Base-by-base conservation (phyloP, 2,888 invertebrate species). In the Hipparchia sbordonii region DNA sequence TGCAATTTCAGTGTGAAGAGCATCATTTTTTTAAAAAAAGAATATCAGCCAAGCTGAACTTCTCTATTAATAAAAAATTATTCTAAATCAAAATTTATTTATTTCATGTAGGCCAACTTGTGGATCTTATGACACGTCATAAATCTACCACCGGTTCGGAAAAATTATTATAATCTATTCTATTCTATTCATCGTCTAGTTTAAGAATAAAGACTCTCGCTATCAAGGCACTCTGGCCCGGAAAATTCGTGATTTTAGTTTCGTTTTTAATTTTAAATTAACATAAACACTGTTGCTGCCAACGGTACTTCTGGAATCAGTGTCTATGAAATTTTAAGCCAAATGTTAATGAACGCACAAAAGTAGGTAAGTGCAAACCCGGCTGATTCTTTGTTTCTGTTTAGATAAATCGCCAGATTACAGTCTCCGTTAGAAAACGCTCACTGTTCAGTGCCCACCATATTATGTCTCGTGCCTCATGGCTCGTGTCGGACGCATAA, bases 311-410 rank as follows among this genome's bases (percentile, higher is more conserved):
- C 52, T 52, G 10, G 13, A 70, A 61, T 39, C 70, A 73, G 39
- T 33, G 48, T 67, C 71, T 71, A 70, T 67, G 67, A 70, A 73
- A 63, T 75, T 71, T 59, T 67, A 71, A 72, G 69, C 54, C 54
- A 39, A 23, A 60, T 63, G 6, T 39, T 66, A 66, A 72, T 70
- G 54, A 60, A 66, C 45, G 54, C 13, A 59, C 60, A 59, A 71
- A 70, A 70, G 62, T 62, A 48, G 48, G 33, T 7, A 39, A 51
- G 10, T 23, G 57, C 57, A 13, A 57, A 8, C 63, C 5, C 4
- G 48, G 23, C 8, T 48, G 48, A 51, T 45, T 45, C 39, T 61
- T 45, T 61, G 60, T 60, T 61, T n/a, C 45, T 45, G 12, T 61
- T 45, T 46, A 62, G 62, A 62, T 62, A 62, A 62, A 62, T 62